Base-by-base conservation (phyloP, 2,797 vertebrate genomes). In the Etheostoma perlongum region DNA sequence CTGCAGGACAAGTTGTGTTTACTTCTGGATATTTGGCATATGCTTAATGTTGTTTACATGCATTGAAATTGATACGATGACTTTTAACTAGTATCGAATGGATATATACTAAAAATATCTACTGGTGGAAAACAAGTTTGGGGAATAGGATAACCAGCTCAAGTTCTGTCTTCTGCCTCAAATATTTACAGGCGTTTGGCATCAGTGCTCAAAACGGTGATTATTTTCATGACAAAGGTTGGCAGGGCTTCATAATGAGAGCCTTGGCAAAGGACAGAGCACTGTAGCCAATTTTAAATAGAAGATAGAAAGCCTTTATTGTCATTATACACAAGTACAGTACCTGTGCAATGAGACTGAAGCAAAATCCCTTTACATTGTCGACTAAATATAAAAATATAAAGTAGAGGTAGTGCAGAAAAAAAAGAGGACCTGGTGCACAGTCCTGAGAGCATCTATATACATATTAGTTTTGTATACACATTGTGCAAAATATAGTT, bases 1-100 rank as follows among this genome's bases (percentile, higher is more conserved):
- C 27, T 4, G 9, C 30, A 5, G 25, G 19, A 27, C 33, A 44
- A 46, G 4, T 8, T 25, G 23, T 21, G 48, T 54, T 72, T 40
- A 36, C 69, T 46, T 10, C 6, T 7, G 8, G 15, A 70, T 70
- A 18, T 49, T 14, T 78, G 58, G 6, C 21, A 53, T n/a, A 21
- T 30, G n/a, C 1, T 36, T 11, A 11, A 68, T 68, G 51, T 54
- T 77, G 67, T 75, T 77, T 46, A 74, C 60, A 40, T 40, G 36
- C 36, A 40, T 40, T 40, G 36, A 1, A 40, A 11, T 40, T 11
- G 61, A 21, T 30, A n/a, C n/a, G 36, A 40, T 73, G 46, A 66
- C 64, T 36, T 61, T 16, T 48, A 10, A 3, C 18, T 58, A 36
- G 59, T 7, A 33, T 46, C 21, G 67, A 19, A 40, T 40, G 5